phyloP scores from a whole-genome alignment of 2,797 vertebrate species.

The Myotis pilosus region DNA sequence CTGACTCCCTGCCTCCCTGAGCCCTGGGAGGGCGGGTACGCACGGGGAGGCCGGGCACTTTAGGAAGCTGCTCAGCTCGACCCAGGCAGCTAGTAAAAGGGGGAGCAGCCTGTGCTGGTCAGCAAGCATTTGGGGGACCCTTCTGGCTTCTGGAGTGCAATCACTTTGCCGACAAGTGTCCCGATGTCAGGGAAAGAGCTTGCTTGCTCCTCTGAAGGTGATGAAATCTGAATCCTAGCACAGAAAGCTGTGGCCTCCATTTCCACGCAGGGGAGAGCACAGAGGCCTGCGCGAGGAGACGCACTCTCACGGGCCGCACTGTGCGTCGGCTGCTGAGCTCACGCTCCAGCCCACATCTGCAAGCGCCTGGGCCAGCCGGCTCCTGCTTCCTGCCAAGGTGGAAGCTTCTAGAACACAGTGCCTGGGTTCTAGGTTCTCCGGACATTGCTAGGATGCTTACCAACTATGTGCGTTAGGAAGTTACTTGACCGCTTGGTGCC shows the following conservation, averaged over 20 bases:
- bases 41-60: background rate
- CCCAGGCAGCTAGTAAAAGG: background rate
- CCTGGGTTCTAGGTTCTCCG: background rate
- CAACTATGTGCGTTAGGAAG: background rate
- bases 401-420: background rate
- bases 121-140: background rate
- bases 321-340: background rate
- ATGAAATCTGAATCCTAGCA: background rate
- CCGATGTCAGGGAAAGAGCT: background rate
- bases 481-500: background rate
- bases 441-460: background rate
- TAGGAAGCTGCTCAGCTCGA: background rate
- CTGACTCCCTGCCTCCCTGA: fast-evolving
- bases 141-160: background rate
- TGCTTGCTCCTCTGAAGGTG: background rate
- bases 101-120: no score
- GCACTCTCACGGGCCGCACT: fast-evolving
- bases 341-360: background rate
- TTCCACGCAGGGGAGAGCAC: background rate
- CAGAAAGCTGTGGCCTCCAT: background rate
- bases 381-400: background rate
- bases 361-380: background rate
- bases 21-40: background rate
- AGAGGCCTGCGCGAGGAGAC: background rate
- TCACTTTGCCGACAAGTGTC: background rate